A percentile compares a stretch with the other conserved stretches of the same genome.
Conservation (phyloP, 2,888 invertebrate genomes). For the Pteria penguin region DNA sequence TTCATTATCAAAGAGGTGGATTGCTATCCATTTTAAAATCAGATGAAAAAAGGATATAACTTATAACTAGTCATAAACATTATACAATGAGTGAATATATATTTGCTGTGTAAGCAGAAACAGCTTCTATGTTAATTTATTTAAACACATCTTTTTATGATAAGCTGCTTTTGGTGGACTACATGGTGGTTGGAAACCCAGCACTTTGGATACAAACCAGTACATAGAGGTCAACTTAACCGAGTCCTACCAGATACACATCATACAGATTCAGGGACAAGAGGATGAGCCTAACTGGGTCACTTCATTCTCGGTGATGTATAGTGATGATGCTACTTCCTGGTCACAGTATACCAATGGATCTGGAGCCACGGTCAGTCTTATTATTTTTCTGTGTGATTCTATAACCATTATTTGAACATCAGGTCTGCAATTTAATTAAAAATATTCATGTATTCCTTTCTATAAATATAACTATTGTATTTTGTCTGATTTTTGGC, state of each 20-base stretch:
- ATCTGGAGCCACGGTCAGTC: constrained; percentile 44
- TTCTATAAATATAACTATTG: too few relatives aligned
- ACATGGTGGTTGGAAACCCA: constrained; percentile 75
- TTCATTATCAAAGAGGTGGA: too few relatives aligned
- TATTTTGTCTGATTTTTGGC: too few relatives aligned
- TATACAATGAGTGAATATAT: too few relatives aligned
- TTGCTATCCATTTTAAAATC: too few relatives aligned
- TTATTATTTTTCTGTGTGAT: too few relatives aligned
- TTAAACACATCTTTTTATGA: not conserved
- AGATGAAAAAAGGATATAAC: too few relatives aligned
- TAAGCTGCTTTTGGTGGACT: constrained; percentile 56
- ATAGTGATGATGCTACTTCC: constrained; percentile 47
- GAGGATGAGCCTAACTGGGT: constrained; percentile 64
- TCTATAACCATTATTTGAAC: too few relatives aligned
- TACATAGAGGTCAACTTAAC: constrained; percentile 66
- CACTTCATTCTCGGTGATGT: constrained; percentile 56
- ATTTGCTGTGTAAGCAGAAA: too few relatives aligned
- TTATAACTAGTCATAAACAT: too few relatives aligned
- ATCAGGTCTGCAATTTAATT: too few relatives aligned
- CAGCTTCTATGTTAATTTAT: not conserved
- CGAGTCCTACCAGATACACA: constrained; percentile 56
- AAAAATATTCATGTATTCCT: too few relatives aligned
- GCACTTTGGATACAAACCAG: constrained; percentile 61
- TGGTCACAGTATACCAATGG: constrained; percentile 45
- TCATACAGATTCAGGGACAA: constrained; percentile 70